Evolutionary conservation across 2,797 vertebrate species (phyloP).

Genomic region (Danio jaintianensis): DNA sequence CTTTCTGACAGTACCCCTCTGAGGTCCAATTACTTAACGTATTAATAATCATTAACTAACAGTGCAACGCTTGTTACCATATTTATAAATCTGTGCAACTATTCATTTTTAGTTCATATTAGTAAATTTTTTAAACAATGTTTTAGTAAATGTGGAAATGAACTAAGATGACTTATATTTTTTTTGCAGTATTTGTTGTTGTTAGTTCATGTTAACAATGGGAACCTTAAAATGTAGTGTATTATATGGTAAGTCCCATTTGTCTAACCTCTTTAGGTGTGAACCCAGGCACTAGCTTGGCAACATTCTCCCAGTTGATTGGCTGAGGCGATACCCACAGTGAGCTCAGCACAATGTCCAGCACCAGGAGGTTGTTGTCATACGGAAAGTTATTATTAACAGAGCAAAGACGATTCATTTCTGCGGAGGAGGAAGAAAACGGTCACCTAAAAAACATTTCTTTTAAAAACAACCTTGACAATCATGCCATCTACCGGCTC

Average conservation of each 20-base stretch:
- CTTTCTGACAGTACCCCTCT: no score
- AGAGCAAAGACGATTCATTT: conserved; percentile 92
- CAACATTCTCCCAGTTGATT: conserved; percentile 95
- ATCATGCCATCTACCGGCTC: not conserved
- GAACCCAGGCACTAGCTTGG: conserved; percentile 93
- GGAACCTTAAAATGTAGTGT: no score
- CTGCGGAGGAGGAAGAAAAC: conserved; percentile 61
- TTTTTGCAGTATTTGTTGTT: not conserved
- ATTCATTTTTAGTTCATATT: no score
- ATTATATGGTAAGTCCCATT: not conserved
- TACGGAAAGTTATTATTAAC: conserved; percentile 96
- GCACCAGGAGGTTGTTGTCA: conserved; percentile 92
- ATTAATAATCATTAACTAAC: no score
- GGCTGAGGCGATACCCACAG: conserved; percentile 89
- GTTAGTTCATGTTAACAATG: not conserved
- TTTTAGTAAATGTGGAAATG: no score
- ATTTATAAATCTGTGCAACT: no score
- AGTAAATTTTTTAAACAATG: no score
- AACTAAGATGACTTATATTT: no score
- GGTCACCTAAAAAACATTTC: not conserved
- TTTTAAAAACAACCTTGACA: not conserved
- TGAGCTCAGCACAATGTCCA: conserved; percentile 97
- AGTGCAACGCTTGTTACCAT: no score
- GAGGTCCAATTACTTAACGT: no score
- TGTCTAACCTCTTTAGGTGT: conserved; percentile 91